phyloP scores from a whole-genome alignment of 2,888 invertebrate species.

The Gastracanthus pulcherrimus region DNA sequence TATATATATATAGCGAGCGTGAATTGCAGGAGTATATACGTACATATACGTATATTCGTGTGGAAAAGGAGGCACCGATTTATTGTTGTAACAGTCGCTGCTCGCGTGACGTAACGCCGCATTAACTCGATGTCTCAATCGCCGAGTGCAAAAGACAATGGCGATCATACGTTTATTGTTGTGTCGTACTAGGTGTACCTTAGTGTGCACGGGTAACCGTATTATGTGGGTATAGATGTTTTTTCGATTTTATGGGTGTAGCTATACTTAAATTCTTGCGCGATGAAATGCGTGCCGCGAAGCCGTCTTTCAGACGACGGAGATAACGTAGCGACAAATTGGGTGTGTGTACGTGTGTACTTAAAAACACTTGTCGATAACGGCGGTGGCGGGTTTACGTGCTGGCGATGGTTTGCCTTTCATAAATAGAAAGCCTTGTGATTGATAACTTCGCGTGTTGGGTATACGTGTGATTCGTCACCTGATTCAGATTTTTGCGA shows the following conservation, averaged over 20 bases:
- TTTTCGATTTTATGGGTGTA: no score
- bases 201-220: no score
- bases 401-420: background rate
- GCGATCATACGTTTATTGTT: background rate
- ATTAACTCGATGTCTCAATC: slow-evolving; percentile 71
- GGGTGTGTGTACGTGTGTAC: background rate
- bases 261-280: background rate
- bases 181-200: no score
- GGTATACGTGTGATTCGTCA: background rate
- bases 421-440: slow-evolving; percentile 19
- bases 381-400: background rate
- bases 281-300: background rate
- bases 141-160: slow-evolving; percentile 62
- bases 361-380: slow-evolving; percentile 46
- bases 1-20: slow-evolving; percentile 3
- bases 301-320: background rate
- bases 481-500: background rate
- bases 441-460: background rate
- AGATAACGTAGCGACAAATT: background rate
- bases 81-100: slow-evolving; percentile 68
- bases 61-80: slow-evolving; percentile 66
- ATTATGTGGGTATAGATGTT: no score
- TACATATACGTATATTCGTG: background rate
- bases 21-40: slow-evolving; percentile 13
- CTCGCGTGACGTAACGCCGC: slow-evolving; percentile 69